Percentiles rank a stretch among this genome's conserved stretches.
Evolutionary conservation across 2,797 vertebrate genomes (phyloP).

Genomic region (Hoplostethus mediterraneus): DNA sequence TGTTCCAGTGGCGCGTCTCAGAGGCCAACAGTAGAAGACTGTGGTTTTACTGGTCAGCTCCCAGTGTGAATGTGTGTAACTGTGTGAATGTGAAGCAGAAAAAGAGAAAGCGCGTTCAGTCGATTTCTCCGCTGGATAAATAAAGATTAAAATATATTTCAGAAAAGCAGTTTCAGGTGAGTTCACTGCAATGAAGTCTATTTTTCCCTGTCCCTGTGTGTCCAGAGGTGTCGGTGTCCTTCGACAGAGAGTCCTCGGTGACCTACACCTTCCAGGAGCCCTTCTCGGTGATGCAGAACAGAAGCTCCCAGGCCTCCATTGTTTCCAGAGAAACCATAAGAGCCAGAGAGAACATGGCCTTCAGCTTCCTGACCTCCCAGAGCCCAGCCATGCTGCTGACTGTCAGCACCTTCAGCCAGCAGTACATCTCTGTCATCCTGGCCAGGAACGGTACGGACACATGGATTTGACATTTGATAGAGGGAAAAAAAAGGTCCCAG

Average conservation of each 20-base stretch:
- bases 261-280: conserved; percentile 96
- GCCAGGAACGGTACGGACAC: conserved; percentile 89
- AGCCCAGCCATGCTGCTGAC: conserved; percentile 92
- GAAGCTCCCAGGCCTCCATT: conserved; percentile 86
- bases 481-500: background rate
- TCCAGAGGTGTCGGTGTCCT: conserved; percentile 95
- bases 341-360: conserved; percentile 90
- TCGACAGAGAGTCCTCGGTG: conserved; percentile 92
- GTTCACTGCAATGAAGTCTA: background rate
- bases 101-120: too few relatives aligned
- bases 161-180: too few relatives aligned
- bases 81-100: too few relatives aligned
- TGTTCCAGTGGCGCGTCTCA: too few relatives aligned
- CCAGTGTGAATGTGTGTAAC: too few relatives aligned
- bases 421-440: conserved; percentile 92
- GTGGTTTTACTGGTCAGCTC: too few relatives aligned
- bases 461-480: background rate
- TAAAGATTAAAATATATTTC: too few relatives aligned
- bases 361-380: conserved; percentile 93
- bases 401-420: conserved; percentile 90
- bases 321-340: conserved; percentile 86
- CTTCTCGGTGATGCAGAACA: conserved; percentile 94
- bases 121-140: too few relatives aligned
- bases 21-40: too few relatives aligned
- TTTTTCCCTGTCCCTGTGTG: conserved; percentile 8